These are phyloP conservation scores for Rachycentron canadum DNA, from an alignment of 2,797 vertebrate genomes.

Conservation along the genomic window DNA sequence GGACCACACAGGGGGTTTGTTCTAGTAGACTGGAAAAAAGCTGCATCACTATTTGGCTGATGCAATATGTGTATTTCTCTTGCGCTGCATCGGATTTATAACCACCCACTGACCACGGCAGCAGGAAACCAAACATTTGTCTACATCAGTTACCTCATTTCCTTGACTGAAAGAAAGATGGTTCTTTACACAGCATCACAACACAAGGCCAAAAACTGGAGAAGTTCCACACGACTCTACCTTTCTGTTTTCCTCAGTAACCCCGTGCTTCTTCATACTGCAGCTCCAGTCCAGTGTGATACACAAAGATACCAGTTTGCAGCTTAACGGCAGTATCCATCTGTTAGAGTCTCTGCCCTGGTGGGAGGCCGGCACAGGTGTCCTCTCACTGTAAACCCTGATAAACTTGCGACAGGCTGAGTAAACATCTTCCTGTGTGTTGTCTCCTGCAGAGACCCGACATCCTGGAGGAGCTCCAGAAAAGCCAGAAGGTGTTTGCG, in stretches of 20 bases:
- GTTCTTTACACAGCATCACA: neutral
- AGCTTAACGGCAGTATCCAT: neutral
- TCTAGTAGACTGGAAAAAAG: too few relatives aligned
- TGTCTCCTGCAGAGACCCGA: slow-evolving; percentile 88
- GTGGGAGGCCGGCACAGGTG: neutral
- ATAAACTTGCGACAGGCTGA: neutral
- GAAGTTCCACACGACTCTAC: neutral
- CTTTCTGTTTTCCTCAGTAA: neutral
- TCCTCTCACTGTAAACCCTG: neutral
- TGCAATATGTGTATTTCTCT: too few relatives aligned
- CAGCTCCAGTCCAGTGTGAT: neutral
- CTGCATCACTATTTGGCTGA: too few relatives aligned
- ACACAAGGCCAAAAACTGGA: too few relatives aligned
- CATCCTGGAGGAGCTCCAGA: slow-evolving; percentile 93
- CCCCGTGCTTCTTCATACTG: neutral
- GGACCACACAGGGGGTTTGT: too few relatives aligned
- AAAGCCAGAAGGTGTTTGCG: slow-evolving; percentile 96
- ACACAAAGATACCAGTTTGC: neutral
- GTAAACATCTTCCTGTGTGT: neutral
- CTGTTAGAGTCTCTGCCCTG: neutral
- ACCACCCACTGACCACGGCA: too few relatives aligned
- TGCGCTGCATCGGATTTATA: too few relatives aligned
- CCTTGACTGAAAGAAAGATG: neutral
- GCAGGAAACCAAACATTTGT: too few relatives aligned
- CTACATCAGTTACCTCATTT: too few relatives aligned